Evolutionary conservation across 2,888 invertebrate species (phyloP), one percentile per base, ranked within the genome.

Genomic region (Acanthococcus lagerstroemiae): DNA sequence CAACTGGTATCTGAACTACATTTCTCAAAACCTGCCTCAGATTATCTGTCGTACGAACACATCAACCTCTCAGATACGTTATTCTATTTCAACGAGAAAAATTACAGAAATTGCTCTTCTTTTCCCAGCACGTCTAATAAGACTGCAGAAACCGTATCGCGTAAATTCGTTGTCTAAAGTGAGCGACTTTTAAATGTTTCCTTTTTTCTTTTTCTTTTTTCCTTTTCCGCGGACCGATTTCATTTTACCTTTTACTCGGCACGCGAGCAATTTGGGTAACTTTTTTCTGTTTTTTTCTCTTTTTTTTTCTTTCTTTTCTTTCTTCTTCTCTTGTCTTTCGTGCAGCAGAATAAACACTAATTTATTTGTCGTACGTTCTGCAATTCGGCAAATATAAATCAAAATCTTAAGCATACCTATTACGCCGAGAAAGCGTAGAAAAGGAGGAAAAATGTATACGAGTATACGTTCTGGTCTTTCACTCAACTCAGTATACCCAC

Each of bases 301-400:
- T 7, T 37, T 12, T 37, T 37, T 37, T 12, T 57, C 44, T 7
- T 50, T 45, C 52, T 17, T 60, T n/a, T 37, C 57, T 12, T 19
- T 57, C 21, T 57, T 27, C 30, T 37, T 57, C 57, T 30, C 57
- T 44, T 19, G 9, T 24, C 7, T n/a, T 55, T 22, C 24, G n/a
- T 25, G 9, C 22, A 9, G 12, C 37, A 15, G 37, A 9, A 37
- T 9, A 37, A 37, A 37, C 37, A 6, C 12, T 37, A 37, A 37
- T 37, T 37, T 37, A 37, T 37, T 15, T 37, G 37, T 37, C 37
- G 37, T 37, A 15, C 37, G 37, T 37, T 37, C 12, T 37, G 37
- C 12, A 37, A 37, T 37, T 37, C 37, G 37, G 12, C 37, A 37
- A 37, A 37, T 37, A 37, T 37, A 37, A 37, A 37, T 37, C 37